These are phyloP conservation scores for Phrynocephalus versicolor DNA, from an alignment of 2,113 vertebrate genomes.

Conservation along the genomic window DNA sequence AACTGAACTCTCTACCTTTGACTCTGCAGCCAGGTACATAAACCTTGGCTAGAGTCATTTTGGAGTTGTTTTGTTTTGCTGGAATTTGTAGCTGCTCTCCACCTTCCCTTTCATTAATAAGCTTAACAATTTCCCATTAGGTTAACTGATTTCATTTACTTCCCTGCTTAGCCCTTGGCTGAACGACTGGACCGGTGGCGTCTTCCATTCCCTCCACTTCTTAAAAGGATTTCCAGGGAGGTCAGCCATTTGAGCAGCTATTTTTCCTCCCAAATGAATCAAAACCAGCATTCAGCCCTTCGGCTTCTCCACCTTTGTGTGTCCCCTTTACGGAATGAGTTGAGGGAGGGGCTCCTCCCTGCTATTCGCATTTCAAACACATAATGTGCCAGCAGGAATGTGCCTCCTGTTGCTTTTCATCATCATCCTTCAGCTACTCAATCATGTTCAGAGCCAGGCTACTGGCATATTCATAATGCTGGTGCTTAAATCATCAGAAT, in stretches of 20 bases:
- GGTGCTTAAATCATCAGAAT: slow-evolving; percentile 46
- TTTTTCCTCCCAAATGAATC: slow-evolving; percentile 1
- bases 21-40: too few species aligned
- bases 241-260: slow-evolving; percentile 11
- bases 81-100: slow-evolving; percentile 55
- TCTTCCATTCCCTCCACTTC: slow-evolving; percentile 38
- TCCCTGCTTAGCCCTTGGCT: slow-evolving; percentile 58
- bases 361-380: not conserved
- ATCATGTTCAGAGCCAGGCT: slow-evolving; percentile 43
- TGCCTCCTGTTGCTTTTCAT: slow-evolving; percentile 45
- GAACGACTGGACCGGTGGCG: slow-evolving; percentile 42
- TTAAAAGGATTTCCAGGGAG: not conserved
- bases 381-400: slow-evolving; percentile 22
- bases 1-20: too few species aligned
- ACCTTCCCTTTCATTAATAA: slow-evolving; percentile 63
- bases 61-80: slow-evolving; percentile 53
- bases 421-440: slow-evolving; percentile 29
- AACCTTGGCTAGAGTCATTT: slow-evolving; percentile 37
- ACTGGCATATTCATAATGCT: slow-evolving; percentile 35
- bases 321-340: slow-evolving; percentile 18
- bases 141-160: slow-evolving; percentile 58
- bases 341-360: not conserved
- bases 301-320: not conserved
- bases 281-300: slow-evolving; percentile 16
- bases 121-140: slow-evolving; percentile 50